Evolutionary conservation across 2,797 vertebrate species (phyloP).

Genomic region (Labeo calbasu): DNA sequence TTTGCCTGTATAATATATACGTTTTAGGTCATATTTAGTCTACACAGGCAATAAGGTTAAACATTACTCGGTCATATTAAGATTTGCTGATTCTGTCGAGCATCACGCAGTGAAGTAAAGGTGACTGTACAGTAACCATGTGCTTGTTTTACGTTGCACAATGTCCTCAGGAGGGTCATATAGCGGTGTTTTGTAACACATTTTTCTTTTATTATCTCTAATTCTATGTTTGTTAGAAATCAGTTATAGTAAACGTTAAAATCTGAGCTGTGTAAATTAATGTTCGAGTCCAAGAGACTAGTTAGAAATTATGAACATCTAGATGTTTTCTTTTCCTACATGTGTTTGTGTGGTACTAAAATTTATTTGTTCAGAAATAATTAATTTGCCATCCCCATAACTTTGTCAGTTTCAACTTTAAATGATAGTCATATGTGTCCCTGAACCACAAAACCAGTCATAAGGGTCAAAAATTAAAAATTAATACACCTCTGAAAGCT

Average conservation of each 20-base stretch:
- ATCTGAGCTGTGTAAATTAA: neutral
- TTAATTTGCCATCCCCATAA: neutral
- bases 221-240: neutral
- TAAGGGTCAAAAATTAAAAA: too few relatives aligned
- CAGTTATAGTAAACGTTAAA: neutral
- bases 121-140: constrained; percentile 75
- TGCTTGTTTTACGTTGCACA: constrained; percentile 77
- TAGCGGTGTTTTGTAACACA: neutral
- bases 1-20: neutral
- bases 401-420: neutral
- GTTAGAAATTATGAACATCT: neutral
- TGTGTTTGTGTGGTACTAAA: neutral
- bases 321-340: neutral
- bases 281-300: neutral
- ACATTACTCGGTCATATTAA: neutral
- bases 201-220: neutral
- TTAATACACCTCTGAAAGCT: too few relatives aligned
- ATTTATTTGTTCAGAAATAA: neutral
- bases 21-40: neutral
- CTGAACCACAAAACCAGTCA: too few relatives aligned
- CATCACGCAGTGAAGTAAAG: constrained; percentile 55
- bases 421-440: too few relatives aligned
- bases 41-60: neutral
- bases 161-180: constrained; percentile 32
- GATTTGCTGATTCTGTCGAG: neutral